Conservation (phyloP, 2,113 vertebrate species). For the Scalopus aquaticus region DNA sequence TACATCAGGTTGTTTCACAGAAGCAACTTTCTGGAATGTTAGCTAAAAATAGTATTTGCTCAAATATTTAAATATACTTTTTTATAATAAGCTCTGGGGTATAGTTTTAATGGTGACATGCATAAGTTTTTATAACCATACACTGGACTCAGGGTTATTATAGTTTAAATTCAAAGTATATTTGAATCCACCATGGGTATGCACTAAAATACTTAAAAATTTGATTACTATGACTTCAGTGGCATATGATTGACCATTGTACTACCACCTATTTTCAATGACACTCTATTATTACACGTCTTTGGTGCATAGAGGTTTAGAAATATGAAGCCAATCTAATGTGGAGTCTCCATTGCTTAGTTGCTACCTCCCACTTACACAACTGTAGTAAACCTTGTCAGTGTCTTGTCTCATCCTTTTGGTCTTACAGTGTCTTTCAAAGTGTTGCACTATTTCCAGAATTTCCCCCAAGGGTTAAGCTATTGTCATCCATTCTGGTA, state of each 20-base stretch:
- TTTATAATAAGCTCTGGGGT: neutral
- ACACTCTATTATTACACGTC: neutral
- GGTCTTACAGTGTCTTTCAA: neutral
- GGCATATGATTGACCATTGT: neutral
- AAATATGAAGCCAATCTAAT: neutral
- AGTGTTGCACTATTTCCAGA: neutral
- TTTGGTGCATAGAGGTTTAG: neutral
- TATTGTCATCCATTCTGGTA: neutral
- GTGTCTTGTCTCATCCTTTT: neutral
- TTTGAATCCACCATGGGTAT: neutral
- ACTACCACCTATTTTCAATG: neutral
- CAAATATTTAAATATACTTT: neutral
- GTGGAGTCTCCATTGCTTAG: neutral
- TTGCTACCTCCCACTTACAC: neutral
- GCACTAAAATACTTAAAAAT: neutral
- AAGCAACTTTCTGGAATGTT: neutral
- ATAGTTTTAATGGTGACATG: neutral
- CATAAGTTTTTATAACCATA: neutral
- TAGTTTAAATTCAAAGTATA: neutral
- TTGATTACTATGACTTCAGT: neutral
- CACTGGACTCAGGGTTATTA: neutral
- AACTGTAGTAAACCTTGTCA: neutral
- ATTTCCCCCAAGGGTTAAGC: neutral
- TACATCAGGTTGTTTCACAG: neutral
- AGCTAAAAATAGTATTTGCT: neutral